Conservation (phyloP, 2,888 invertebrate genomes). For the Julus scanicus region DNA sequence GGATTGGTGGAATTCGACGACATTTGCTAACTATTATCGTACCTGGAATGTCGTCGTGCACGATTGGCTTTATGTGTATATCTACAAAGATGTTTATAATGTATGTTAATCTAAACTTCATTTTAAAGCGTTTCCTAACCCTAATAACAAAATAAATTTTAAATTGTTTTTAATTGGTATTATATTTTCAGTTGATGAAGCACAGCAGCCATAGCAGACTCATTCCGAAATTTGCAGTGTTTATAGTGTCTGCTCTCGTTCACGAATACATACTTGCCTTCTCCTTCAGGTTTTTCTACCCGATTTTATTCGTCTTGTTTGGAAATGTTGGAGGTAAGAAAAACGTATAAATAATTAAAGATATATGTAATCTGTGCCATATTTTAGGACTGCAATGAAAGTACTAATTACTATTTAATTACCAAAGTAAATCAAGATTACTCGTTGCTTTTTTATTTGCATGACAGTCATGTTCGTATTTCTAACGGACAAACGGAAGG, state of each 20-base stretch:
- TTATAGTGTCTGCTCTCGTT: constrained; percentile 83
- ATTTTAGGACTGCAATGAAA: too few relatives aligned
- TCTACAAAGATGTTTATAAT: constrained; percentile 77
- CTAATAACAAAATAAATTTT: too few relatives aligned
- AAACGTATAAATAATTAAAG: too few relatives aligned
- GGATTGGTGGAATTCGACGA: constrained; percentile 94
- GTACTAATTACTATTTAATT: too few relatives aligned
- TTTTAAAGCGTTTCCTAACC: too few relatives aligned
- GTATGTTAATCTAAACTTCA: constrained; percentile 55
- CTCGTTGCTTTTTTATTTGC: too few relatives aligned
- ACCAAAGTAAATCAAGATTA: too few relatives aligned
- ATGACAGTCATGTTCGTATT: constrained; percentile 66
- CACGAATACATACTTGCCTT: constrained; percentile 88
- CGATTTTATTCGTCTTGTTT: constrained; percentile 83
- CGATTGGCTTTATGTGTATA: constrained; percentile 91
- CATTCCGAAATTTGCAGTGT: constrained; percentile 74
- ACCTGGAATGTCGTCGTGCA: constrained; percentile 96
- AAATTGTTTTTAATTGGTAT: background rate
- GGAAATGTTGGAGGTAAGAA: constrained; percentile 74
- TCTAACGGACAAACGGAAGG: constrained; percentile 67
- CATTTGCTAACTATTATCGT: constrained; percentile 86
- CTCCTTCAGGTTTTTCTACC: constrained; percentile 87
- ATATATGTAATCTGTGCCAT: too few relatives aligned
- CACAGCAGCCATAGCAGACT: constrained; percentile 59
- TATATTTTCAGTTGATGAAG: constrained; percentile 49